Conservation (phyloP, 1,140 invertebrate genomes). For the Diplogasteroides magnus region DNA sequence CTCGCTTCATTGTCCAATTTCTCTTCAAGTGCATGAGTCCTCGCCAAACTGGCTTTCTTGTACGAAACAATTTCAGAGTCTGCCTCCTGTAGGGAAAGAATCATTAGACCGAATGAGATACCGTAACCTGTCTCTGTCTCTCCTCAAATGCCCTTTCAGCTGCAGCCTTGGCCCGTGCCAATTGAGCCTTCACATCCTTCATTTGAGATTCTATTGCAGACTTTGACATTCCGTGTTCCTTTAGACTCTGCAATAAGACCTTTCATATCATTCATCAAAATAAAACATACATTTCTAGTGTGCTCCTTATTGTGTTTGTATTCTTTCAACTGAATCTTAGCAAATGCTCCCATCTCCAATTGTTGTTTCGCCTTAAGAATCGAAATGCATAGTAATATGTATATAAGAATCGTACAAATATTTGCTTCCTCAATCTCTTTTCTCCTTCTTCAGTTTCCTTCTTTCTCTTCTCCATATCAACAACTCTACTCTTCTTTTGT, state of each 20-base stretch:
- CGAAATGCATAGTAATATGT: too few species aligned
- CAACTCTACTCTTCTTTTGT: conserved; percentile 76
- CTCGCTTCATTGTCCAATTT: conserved; percentile 73
- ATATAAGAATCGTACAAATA: background rate
- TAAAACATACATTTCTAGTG: conserved; percentile 66
- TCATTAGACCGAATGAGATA: too few species aligned
- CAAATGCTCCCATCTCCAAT: conserved; percentile 79
- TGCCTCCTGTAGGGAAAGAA: conserved; percentile 17
- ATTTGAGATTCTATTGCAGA: background rate
- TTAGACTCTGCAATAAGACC: background rate
- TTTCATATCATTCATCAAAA: background rate
- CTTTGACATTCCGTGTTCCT: background rate
- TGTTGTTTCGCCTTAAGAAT: conserved; percentile 70
- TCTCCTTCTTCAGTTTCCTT: conserved; percentile 75
- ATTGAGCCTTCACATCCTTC: conserved; percentile 3
- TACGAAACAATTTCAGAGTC: conserved; percentile 88
- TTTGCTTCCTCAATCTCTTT: conserved; percentile 84
- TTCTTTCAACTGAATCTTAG: conserved; percentile 86
- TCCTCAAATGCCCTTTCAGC: conserved; percentile 2
- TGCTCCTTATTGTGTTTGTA: conserved; percentile 96
- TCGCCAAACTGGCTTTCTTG: conserved; percentile 78
- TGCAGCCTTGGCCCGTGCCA: background rate
- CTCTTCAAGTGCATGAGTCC: conserved; percentile 80
- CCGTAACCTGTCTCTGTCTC: conserved; percentile 6
- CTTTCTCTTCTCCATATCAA: conserved; percentile 70